Base-by-base conservation (phyloP, 2,113 vertebrate genomes). In the Paramisgurnus dabryanus region DNA sequence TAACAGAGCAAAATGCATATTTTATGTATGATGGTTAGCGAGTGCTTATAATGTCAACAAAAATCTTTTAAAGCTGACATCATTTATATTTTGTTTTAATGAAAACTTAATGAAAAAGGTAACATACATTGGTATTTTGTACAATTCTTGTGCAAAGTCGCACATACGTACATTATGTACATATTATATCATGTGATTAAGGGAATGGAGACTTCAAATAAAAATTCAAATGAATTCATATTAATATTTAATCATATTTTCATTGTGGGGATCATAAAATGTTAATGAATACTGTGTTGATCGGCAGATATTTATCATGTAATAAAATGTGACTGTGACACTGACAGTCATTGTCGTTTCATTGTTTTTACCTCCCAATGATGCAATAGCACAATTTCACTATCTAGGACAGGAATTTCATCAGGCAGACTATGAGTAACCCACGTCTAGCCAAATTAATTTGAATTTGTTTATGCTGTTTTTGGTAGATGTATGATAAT, bases 101-200 rank as follows among this genome's bases (percentile, higher is more conserved):
- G 18, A 69, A 67, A 13, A 60, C 40, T 66, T 77, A 8, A 50
- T 61, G 50, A 70, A 41, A 70, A 53, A 55, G 77, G 53, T 65
- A 15, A 13, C 67, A 82, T 82, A 84, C 80, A 84, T 76, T 76
- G 49, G 39, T 57, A 77, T 57, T 60, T 69, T 80, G 67, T 60
- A 76, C 4, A 75, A 66, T 65, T 81, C 69, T 66, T 84, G 69
- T 81, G 74, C 55, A 57, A 61, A 67, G 34, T n/a, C 10, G 50
- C 79, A 81, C 75, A 84, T 39, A 67, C 34, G 47, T 75, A 80
- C 39, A 41, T 18, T 67, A 67, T 77, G 43, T 77, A 80, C 61
- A 84, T 53, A 71, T 57, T 67, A 78, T 8, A 74, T 68, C 67
- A 71, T 61, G 39, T 76, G 45, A 78, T 76, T 75, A 64, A 49